phyloP scores from a whole-genome alignment of 2,888 invertebrate species.

The Diploptera punctata region DNA sequence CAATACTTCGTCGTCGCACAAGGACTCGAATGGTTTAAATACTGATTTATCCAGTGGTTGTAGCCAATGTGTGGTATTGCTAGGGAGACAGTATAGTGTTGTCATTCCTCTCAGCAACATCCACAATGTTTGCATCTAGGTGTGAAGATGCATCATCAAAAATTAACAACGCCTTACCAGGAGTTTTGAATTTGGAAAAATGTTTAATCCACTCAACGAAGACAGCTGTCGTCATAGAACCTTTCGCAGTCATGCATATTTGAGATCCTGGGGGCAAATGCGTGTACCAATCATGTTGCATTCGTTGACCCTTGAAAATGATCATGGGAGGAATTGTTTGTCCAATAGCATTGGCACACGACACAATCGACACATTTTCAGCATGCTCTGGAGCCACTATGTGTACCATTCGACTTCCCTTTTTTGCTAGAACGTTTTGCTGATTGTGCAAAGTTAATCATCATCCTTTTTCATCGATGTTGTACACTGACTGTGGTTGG shows the following conservation, averaged over 20 bases:
- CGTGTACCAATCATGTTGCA: background rate
- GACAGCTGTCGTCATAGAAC: constrained; percentile 47
- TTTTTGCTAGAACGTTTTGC: constrained; percentile 47
- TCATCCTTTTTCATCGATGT: constrained; percentile 50
- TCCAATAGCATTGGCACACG: constrained; percentile 50
- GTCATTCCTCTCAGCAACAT: constrained; percentile 47
- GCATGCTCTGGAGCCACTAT: constrained; percentile 49
- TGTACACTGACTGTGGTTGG: constrained; percentile 46
- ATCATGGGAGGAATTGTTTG: constrained; percentile 49
- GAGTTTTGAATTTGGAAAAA: constrained; percentile 45
- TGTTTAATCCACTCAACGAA: constrained; percentile 47
- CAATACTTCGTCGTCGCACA: constrained; percentile 51
- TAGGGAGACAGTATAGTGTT: constrained; percentile 50
- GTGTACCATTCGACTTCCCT: constrained; percentile 48
- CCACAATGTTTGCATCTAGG: constrained; percentile 34
- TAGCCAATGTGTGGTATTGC: constrained; percentile 52
- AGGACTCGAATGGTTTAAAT: constrained; percentile 49
- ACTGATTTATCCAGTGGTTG: constrained; percentile 51
- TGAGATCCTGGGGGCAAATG: constrained; percentile 45
- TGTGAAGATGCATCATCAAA: constrained; percentile 50
- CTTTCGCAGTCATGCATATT: constrained; percentile 46
- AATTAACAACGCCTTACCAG: constrained; percentile 46
- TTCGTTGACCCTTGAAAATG: constrained; percentile 45
- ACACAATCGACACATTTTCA: constrained; percentile 50
- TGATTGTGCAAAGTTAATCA: constrained; percentile 48